Percentiles rank a stretch among this genome's conserved stretches.
phyloP scores from a whole-genome alignment of 1,140 invertebrate genomes.

The Panulirus ornatus region DNA sequence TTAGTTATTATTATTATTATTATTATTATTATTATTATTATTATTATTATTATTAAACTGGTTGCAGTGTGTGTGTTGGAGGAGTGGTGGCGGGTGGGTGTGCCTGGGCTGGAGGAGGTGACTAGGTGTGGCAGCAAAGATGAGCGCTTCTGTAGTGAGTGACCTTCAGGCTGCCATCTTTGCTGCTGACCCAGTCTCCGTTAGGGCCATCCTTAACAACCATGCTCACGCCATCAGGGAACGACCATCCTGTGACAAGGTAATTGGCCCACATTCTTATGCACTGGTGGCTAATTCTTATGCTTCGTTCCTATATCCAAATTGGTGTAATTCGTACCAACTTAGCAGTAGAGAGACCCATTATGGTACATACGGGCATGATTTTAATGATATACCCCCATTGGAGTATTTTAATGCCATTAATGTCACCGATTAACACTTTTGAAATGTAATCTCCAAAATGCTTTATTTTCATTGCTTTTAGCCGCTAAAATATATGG shows the following conservation, averaged over 20 bases:
- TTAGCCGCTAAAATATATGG: too few relatives aligned
- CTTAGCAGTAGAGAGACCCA: too few relatives aligned
- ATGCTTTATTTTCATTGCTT: too few relatives aligned
- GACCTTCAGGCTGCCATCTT: constrained; percentile 48
- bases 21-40: neutral
- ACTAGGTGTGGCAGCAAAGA: neutral
- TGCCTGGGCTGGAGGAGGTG: neutral
- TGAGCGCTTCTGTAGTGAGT: constrained; percentile 41
- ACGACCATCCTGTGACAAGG: constrained; percentile 40
- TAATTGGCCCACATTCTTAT: neutral
- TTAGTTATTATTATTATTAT: neutral
- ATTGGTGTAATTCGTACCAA: neutral
- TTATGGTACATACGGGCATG: too few relatives aligned
- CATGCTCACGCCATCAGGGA: constrained; percentile 16
- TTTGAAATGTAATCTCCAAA: too few relatives aligned
- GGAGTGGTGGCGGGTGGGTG: neutral
- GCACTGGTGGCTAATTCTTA: neutral
- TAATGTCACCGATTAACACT: too few relatives aligned
- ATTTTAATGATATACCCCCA: too few relatives aligned
- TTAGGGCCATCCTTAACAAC: constrained; percentile 13
- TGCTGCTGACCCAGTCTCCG: constrained; percentile 9
- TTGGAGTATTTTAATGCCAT: too few relatives aligned
- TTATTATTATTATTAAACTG: neutral
- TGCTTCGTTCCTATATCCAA: neutral
- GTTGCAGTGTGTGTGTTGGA: neutral